Evolutionary conservation across 2,113 vertebrate genomes (phyloP).

Genomic region (Platysteira castanea): DNA sequence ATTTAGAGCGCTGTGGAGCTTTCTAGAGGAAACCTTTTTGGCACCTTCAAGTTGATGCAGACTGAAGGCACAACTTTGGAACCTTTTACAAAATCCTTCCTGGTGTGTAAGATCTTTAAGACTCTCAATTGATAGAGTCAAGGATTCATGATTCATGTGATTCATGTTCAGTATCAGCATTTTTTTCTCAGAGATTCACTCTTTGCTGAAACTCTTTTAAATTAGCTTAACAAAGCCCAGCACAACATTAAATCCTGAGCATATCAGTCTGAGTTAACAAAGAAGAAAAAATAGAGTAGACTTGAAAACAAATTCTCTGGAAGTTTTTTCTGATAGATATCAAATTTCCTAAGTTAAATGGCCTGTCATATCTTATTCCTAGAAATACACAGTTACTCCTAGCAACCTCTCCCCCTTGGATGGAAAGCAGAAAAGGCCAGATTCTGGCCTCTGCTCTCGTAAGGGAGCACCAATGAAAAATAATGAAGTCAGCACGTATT

Average conservation of each 20-base stretch:
- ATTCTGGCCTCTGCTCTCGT: background rate
- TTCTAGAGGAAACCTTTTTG: background rate
- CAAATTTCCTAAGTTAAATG: background rate
- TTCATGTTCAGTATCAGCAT: background rate
- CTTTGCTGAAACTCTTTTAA: background rate
- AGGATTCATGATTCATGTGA: background rate
- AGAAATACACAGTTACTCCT: slow-evolving; percentile 9
- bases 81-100: background rate
- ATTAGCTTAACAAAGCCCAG: background rate
- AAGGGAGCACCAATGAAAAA: background rate
- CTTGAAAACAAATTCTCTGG: background rate
- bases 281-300: background rate
- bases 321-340: background rate
- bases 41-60: background rate
- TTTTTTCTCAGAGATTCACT: background rate
- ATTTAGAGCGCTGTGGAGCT: background rate
- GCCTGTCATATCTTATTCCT: slow-evolving; percentile 2
- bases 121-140: background rate
- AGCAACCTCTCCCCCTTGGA: slow-evolving; percentile 16
- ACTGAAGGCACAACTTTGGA: background rate
- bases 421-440: slow-evolving; percentile 25
- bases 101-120: background rate
- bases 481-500: background rate
- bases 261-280: background rate
- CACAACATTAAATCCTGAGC: background rate